Base-by-base conservation (phyloP, 2,797 vertebrate genomes). In the Crossoptilon crossoptilon region DNA sequence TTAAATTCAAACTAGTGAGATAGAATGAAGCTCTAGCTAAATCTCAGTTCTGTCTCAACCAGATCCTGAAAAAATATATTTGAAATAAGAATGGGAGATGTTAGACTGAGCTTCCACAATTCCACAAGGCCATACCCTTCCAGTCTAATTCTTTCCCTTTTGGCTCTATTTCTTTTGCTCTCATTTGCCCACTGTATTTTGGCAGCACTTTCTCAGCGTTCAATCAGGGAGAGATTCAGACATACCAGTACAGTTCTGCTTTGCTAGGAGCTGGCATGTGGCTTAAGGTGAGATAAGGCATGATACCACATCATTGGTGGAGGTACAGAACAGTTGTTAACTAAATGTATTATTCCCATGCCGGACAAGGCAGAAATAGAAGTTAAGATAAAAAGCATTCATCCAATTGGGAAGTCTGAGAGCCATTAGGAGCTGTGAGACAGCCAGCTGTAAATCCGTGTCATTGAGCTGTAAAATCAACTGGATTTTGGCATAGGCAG, bases 401-500 rank as follows among this genome's bases (percentile, higher is more conserved):
- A 46, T 39, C 1, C 4, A 11, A 35, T 24, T 58, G 41, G 5
- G 27, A 44, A 68, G 37, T n/a, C 24, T 59, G 63, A 43, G 59
- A 35, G 16, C 10, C 22, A 1, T 2, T 12, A 71, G 14, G 21
- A 73, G 55, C 31, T 78, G 26, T 55, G 16, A 62, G 35, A 14
- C 12, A 18, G 1, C 5, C 75, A 60, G 44, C 51, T 60, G 18
- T 66, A 78, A 66, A 72, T 27, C 10, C 69, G 23, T 3, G 1
- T n/a, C 41, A 24, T 39, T 0, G 1, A 1, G 0, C 66, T 9
- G 3, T 1, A 0, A 3, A 39, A 67, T 12, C 0, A 0, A 41
- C 86, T 70, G 75, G 43, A 23, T 29, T 59, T 76, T 4, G 56
- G 35, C 4, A 1, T 4, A 33, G 23, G 14, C 27, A 35, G 41